Evolutionary conservation across 2,797 vertebrate species (phyloP).

Genomic region (Lagocephalus sceleratus): DNA sequence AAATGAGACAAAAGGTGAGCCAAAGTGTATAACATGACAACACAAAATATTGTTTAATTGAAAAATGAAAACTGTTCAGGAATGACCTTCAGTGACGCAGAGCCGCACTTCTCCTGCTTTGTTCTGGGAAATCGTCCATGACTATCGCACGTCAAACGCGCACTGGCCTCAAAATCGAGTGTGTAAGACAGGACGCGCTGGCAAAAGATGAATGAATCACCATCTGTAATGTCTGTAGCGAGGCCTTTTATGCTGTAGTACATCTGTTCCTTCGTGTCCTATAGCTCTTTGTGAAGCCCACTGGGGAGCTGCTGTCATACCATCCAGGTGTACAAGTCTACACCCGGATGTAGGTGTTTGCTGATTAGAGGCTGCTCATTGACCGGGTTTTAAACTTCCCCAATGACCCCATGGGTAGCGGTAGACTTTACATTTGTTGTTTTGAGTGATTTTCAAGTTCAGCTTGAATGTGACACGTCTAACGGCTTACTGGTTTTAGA

Average conservation of each 20-base stretch:
- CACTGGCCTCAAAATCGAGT: slow-evolving; percentile 10
- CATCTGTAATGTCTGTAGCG: slow-evolving; percentile 59
- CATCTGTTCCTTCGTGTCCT: slow-evolving; percentile 68
- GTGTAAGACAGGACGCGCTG: slow-evolving; percentile 17
- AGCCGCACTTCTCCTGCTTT: too few relatives aligned
- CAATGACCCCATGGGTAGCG: slow-evolving; percentile 12
- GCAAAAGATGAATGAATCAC: slow-evolving; percentile 30
- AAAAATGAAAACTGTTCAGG: too few relatives aligned
- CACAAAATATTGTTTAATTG: too few relatives aligned
- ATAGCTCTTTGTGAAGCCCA: slow-evolving; percentile 47
- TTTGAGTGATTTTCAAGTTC: not conserved
- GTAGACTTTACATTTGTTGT: too few relatives aligned
- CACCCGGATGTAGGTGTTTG: slow-evolving; percentile 43
- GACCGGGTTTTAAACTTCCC: slow-evolving; percentile 23
- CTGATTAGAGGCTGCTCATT: slow-evolving; percentile 52
- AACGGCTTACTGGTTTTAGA: too few relatives aligned
- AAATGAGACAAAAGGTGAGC: too few relatives aligned
- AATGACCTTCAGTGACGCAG: too few relatives aligned
- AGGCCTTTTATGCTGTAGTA: slow-evolving; percentile 37
- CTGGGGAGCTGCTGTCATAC: slow-evolving; percentile 54
- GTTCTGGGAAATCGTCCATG: slow-evolving; percentile 4
- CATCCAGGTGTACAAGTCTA: slow-evolving; percentile 54
- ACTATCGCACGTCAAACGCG: not conserved
- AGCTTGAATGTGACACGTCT: not conserved
- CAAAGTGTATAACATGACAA: too few relatives aligned